Evolutionary conservation across 1,140 invertebrate species (phyloP).

Genomic region (Agrypnia vestita): DNA sequence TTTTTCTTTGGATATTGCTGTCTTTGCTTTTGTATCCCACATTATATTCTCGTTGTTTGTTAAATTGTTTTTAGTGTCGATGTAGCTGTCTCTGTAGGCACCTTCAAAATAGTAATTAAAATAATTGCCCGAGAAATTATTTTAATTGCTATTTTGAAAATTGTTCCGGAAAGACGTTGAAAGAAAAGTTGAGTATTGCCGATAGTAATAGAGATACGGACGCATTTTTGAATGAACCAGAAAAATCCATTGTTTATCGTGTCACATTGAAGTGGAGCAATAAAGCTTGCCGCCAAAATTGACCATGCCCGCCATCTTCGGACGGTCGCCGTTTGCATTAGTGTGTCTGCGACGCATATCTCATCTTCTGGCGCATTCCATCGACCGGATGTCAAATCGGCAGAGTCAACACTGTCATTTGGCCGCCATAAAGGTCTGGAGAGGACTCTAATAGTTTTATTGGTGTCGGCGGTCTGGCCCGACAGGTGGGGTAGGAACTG

Average conservation of each 20-base stretch:
- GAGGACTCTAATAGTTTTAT: conserved; percentile 60
- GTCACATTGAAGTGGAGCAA: conserved; percentile 33
- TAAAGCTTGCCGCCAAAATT: conserved; percentile 28
- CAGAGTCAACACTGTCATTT: conserved; percentile 48
- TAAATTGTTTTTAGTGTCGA: too few relatives aligned
- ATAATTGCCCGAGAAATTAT: too few relatives aligned
- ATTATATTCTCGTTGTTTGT: too few relatives aligned
- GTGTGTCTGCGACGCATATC: conserved; percentile 46
- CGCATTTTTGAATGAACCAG: conserved; percentile 29
- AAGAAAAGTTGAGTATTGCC: too few relatives aligned
- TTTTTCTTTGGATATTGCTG: too few relatives aligned
- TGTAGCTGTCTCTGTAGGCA: too few relatives aligned
- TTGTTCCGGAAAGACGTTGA: too few relatives aligned
- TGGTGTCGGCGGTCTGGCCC: conserved; percentile 39
- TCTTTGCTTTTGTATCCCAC: too few relatives aligned
- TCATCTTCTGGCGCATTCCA: conserved; percentile 40
- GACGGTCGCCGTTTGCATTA: conserved; percentile 49
- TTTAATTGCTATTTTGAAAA: too few relatives aligned
- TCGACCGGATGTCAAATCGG: conserved; percentile 57
- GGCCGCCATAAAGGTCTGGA: conserved; percentile 51
- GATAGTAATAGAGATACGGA: too few relatives aligned
- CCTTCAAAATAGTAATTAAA: too few relatives aligned
- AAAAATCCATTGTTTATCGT: conserved; percentile 29
- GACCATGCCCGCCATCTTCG: conserved; percentile 20
- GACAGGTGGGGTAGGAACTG: conserved; percentile 42